Evolutionary conservation across 2,797 vertebrate genomes (phyloP).

Genomic region (Anas capensis): DNA sequence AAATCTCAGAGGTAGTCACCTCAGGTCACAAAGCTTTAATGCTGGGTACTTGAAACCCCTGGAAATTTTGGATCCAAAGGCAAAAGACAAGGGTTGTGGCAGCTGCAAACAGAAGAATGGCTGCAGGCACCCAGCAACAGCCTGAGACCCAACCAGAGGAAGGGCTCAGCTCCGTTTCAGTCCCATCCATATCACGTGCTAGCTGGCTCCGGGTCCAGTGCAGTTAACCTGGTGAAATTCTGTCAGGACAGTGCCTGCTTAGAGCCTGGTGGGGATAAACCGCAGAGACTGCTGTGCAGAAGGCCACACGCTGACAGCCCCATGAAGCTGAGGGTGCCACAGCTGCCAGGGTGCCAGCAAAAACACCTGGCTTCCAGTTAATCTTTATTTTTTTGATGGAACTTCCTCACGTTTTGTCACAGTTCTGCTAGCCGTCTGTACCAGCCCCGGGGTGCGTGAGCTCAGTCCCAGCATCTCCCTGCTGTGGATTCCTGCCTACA

Average conservation of each 20-base stretch:
- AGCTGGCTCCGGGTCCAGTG: not conserved
- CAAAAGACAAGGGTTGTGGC: not conserved
- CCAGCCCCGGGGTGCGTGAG: rapidly evolving
- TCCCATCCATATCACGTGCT: not conserved
- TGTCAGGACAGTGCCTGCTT: not conserved
- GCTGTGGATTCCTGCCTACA: not conserved
- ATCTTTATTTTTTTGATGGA: rapidly evolving
- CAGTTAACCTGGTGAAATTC: not conserved
- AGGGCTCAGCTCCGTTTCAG: not conserved
- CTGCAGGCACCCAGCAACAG: not conserved
- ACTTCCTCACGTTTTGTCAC: not conserved
- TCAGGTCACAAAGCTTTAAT: not conserved
- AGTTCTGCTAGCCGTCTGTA: not conserved
- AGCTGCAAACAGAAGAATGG: not conserved
- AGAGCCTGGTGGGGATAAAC: not conserved
- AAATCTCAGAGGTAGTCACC: not conserved
- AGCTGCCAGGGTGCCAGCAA: not conserved
- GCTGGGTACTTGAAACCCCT: not conserved
- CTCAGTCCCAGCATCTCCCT: not conserved
- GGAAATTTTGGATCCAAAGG: not conserved
- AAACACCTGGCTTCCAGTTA: not conserved
- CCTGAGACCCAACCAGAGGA: not conserved
- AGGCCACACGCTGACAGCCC: not conserved
- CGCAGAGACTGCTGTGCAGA: not conserved
- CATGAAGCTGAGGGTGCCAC: not conserved